A percentile compares a stretch with the other conserved stretches of the same genome.
These are phyloP conservation scores for Ectemnius continuus DNA, from an alignment of 2,888 invertebrate species.

Conservation along the genomic window DNA sequence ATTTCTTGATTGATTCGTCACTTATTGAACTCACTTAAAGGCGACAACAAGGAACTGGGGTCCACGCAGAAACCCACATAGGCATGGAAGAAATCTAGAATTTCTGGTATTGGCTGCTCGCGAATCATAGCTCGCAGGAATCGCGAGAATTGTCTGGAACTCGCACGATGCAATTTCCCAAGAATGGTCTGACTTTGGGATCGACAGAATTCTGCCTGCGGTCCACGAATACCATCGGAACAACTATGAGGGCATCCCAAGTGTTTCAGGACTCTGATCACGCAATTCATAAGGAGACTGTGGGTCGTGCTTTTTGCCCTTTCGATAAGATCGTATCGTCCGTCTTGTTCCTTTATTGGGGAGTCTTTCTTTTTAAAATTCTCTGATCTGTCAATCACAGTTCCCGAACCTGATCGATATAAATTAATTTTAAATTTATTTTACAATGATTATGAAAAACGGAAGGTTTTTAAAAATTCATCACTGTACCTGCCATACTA, in stretches of 20 bases:
- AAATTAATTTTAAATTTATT: background rate
- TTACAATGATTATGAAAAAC: background rate
- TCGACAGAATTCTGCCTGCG: conserved; percentile 93
- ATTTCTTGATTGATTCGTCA: background rate
- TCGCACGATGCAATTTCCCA: conserved; percentile 86
- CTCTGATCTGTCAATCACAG: conserved; percentile 59
- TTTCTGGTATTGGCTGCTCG: conserved; percentile 87
- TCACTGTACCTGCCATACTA: conserved; percentile 77
- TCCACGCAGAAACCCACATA: conserved; percentile 97
- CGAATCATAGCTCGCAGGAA: conserved; percentile 88
- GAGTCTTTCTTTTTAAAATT: conserved; percentile 64
- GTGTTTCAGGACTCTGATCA: conserved; percentile 87
- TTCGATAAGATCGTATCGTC: conserved; percentile 45
- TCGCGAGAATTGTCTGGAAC: conserved; percentile 82
- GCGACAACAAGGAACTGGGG: conserved; percentile 90
- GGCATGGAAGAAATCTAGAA: conserved; percentile 96
- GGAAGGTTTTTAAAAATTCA: background rate
- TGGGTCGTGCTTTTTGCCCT: conserved; percentile 80
- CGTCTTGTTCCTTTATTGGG: conserved; percentile 61
- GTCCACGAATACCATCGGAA: conserved; percentile 86
- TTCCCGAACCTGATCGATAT: conserved; percentile 55
- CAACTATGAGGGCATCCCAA: conserved; percentile 98
- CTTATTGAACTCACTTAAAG: conserved; percentile 86
- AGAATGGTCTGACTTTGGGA: conserved; percentile 91
- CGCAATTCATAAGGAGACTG: conserved; percentile 86